Conservation (phyloP, 2,797 vertebrate species). For the Argya squamiceps region DNA sequence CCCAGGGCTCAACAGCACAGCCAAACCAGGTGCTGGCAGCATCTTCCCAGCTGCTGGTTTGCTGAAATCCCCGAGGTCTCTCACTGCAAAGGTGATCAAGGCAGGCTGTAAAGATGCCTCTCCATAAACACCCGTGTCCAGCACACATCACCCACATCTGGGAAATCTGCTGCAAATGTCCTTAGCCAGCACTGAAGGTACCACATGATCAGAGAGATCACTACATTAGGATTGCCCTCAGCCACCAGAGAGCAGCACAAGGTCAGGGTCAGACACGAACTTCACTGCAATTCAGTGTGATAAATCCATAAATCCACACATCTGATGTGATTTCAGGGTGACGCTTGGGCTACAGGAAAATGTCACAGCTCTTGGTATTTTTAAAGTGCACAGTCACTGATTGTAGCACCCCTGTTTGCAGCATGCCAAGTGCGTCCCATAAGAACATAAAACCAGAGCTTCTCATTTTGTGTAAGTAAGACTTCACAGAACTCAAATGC, state of each 20-base stretch:
- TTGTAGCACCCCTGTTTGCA: not conserved
- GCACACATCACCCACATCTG: not conserved
- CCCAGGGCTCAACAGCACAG: accelerated
- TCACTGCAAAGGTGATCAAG: not conserved
- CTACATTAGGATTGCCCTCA: not conserved
- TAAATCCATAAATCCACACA: not conserved
- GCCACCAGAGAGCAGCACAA: not conserved
- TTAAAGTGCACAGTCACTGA: not conserved
- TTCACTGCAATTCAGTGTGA: not conserved
- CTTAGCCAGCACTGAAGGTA: not conserved
- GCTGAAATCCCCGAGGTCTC: not conserved
- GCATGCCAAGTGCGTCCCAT: not conserved
- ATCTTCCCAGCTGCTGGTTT: not conserved
- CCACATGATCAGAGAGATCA: not conserved
- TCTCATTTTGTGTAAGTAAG: slow-evolving; percentile 48
- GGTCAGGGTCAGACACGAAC: not conserved
- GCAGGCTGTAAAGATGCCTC: not conserved
- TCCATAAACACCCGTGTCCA: not conserved
- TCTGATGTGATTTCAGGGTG: not conserved
- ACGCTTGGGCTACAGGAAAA: not conserved
- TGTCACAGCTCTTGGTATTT: not conserved
- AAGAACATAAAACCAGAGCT: slow-evolving; percentile 33
- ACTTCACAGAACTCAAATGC: slow-evolving; percentile 30
- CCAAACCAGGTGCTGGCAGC: not conserved
- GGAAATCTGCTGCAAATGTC: not conserved